Percentiles rank a stretch among this genome's conserved stretches.
phyloP scores from a whole-genome alignment of 2,797 vertebrate species.

The Muraenolepis orangiensis region DNA sequence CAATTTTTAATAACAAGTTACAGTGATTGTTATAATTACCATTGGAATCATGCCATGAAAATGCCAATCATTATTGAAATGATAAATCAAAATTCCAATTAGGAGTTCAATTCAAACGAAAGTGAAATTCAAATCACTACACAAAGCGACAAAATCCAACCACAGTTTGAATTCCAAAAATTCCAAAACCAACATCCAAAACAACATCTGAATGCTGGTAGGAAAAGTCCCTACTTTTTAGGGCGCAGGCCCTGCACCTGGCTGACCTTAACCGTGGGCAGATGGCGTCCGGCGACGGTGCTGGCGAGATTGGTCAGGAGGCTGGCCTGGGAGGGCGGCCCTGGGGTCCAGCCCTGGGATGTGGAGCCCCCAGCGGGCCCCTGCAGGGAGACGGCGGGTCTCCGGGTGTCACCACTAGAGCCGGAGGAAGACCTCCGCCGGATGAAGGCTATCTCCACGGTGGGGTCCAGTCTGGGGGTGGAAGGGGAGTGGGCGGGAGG shows the following conservation, averaged over 20 bases:
- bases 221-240: neutral
- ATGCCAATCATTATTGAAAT: neutral
- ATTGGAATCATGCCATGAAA: too few relatives aligned
- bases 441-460: slow-evolving; percentile 91
- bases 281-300: slow-evolving; percentile 41
- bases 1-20: too few relatives aligned
- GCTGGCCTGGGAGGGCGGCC: slow-evolving; percentile 40
- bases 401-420: slow-evolving; percentile 67
- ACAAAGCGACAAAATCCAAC: too few relatives aligned
- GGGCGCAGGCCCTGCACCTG: slow-evolving; percentile 49
- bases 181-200: neutral
- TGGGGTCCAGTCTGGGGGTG: slow-evolving; percentile 77
- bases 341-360: slow-evolving; percentile 37
- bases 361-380: slow-evolving; percentile 35
- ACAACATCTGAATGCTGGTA: neutral
- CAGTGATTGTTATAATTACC: too few relatives aligned
- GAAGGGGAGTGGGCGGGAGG: slow-evolving; percentile 3
- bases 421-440: slow-evolving; percentile 66
- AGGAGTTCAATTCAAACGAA: too few relatives aligned
- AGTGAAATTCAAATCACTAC: neutral
- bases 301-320: slow-evolving; percentile 60
- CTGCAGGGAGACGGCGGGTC: slow-evolving; percentile 61
- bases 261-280: slow-evolving; percentile 56
- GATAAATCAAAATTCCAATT: neutral
- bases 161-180: neutral